A percentile compares a stretch with the other conserved stretches of the same genome.
Conservation (phyloP, 2,888 invertebrate species). For the Crossocerus cetratus region DNA sequence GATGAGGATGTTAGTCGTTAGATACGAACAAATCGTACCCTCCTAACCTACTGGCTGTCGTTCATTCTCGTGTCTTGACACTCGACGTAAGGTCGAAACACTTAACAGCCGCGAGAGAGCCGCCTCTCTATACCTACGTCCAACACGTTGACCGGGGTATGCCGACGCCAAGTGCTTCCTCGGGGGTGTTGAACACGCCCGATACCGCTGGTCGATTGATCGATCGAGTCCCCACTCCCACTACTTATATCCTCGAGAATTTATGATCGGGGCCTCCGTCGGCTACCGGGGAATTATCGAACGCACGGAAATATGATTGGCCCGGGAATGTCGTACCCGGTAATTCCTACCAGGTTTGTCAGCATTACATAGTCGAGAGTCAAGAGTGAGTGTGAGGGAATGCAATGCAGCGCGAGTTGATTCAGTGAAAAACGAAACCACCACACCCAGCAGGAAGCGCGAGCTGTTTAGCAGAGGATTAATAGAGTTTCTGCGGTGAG, state of each 20-base stretch:
- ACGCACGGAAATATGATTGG: too few relatives aligned
- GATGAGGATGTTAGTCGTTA: slow-evolving; percentile 59
- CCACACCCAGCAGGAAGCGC: slow-evolving; percentile 39
- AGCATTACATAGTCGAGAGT: too few relatives aligned
- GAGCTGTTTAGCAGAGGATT: slow-evolving; percentile 37
- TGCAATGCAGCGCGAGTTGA: slow-evolving; percentile 9
- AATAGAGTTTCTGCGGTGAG: slow-evolving; percentile 17
- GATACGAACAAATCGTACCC: slow-evolving; percentile 57
- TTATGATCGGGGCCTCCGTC: slow-evolving; percentile 4
- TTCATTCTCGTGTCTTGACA: slow-evolving; percentile 47
- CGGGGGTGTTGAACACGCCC: slow-evolving; percentile 16
- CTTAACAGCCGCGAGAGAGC: slow-evolving; percentile 46
- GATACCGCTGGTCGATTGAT: slow-evolving; percentile 23
- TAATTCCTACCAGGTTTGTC: too few relatives aligned
- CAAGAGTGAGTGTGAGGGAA: neutral
- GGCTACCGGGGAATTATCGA: too few relatives aligned
- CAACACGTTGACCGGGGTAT: too few relatives aligned
- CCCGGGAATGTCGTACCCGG: too few relatives aligned
- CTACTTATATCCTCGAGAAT: slow-evolving; percentile 1
- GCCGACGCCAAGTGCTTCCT: slow-evolving; percentile 6
- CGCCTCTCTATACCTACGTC: slow-evolving; percentile 27
- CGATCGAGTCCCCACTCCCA: slow-evolving; percentile 7
- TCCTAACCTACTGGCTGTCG: slow-evolving; percentile 49
- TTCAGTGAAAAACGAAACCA: slow-evolving; percentile 42
- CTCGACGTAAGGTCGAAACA: slow-evolving; percentile 59